These are phyloP conservation scores for Momotus momota DNA, from an alignment of 2,797 vertebrate species.

Conservation along the genomic window DNA sequence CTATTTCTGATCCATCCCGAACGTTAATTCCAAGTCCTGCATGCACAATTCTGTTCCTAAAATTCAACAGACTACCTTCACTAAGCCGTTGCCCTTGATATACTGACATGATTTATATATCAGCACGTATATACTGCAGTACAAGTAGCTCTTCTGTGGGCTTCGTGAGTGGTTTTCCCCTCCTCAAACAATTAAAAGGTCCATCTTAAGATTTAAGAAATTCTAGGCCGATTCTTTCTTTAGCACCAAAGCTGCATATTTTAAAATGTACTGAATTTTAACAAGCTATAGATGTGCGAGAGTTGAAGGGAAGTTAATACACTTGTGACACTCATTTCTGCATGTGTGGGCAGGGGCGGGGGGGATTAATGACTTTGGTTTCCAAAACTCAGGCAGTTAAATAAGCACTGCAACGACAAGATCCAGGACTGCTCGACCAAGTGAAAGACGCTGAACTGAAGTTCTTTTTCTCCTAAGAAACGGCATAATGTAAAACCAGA, in stretches of 20 bases:
- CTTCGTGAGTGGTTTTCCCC: not conserved
- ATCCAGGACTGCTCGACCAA: not conserved
- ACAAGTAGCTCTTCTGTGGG: not conserved
- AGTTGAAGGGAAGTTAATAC: not conserved
- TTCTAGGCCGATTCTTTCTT: not conserved
- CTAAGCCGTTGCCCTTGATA: not conserved
- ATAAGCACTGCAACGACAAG: not conserved
- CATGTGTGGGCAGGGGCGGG: rapidly evolving
- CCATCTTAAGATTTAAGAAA: not conserved
- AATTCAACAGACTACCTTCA: not conserved
- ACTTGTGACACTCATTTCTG: not conserved
- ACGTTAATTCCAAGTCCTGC: not conserved
- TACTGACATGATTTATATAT: not conserved
- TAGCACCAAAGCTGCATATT: not conserved
- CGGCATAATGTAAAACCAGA: not conserved
- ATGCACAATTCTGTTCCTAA: not conserved
- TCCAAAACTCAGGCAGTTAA: not conserved
- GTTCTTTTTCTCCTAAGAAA: not conserved
- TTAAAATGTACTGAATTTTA: not conserved
- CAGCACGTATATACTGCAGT: not conserved
- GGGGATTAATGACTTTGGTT: not conserved
- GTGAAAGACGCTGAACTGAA: not conserved
- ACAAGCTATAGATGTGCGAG: not conserved
- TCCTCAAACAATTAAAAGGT: not conserved
- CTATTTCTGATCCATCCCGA: not conserved